These are phyloP conservation scores for Therioaphis trifolii DNA, from an alignment of 2,888 invertebrate genomes.

Conservation along the genomic window DNA sequence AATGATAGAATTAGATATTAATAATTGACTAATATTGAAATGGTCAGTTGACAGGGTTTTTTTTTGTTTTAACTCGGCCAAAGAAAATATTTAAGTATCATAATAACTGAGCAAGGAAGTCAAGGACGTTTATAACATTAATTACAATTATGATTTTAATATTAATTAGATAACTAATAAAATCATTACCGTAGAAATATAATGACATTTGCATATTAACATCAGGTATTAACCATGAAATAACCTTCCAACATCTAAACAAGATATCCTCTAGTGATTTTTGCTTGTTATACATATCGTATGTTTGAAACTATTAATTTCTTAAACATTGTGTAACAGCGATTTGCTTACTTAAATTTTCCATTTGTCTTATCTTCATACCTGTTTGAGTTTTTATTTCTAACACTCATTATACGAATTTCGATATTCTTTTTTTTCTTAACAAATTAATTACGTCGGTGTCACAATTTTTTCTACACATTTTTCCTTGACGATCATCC, in stretches of 20 bases:
- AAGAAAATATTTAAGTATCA: background rate
- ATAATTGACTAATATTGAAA: background rate
- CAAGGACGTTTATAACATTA: background rate
- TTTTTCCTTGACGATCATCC: too few species aligned
- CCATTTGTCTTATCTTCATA: too few species aligned
- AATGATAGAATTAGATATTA: too few species aligned
- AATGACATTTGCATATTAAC: slow-evolving; percentile 22
- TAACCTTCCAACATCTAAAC: background rate
- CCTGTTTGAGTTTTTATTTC: too few species aligned
- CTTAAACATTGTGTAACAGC: background rate
- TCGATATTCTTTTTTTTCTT: too few species aligned
- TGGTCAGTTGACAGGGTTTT: background rate
- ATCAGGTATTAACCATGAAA: slow-evolving; percentile 19
- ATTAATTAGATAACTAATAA: slow-evolving; percentile 14
- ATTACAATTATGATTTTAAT: background rate
- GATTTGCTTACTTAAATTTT: background rate
- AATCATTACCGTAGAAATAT: slow-evolving; percentile 10
- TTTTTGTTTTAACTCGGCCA: background rate
- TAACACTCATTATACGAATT: too few species aligned
- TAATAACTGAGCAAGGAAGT: slow-evolving; percentile 11
- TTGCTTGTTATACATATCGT: background rate
- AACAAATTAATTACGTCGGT: too few species aligned
- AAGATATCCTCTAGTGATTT: slow-evolving; percentile 10
- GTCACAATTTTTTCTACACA: too few species aligned
- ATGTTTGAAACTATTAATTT: background rate